Conservation (phyloP, 1,140 invertebrate genomes). For the Drosophila tropicalis region DNA sequence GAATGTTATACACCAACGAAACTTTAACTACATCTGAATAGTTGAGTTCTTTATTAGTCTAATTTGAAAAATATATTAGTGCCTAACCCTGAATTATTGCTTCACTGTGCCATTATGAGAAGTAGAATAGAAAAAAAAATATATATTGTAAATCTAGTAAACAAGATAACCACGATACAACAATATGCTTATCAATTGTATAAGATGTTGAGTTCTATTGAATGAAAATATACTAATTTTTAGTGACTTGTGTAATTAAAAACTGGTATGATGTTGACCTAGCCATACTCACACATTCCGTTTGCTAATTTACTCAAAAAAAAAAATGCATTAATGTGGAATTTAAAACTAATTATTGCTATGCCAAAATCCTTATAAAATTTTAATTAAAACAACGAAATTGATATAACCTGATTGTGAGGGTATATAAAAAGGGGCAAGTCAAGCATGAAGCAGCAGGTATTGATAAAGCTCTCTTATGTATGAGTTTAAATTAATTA, state of each 20-base stretch:
- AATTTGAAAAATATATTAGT: background rate
- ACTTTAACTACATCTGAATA: background rate
- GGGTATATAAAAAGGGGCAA: background rate
- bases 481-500: slow-evolving; percentile 2
- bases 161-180: background rate
- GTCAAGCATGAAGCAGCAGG: background rate
- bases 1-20: background rate
- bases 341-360: background rate
- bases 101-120: background rate
- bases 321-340: background rate
- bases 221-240: background rate
- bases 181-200: background rate
- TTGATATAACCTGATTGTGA: background rate
- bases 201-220: background rate
- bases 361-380: no score
- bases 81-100: background rate
- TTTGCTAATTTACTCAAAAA: background rate
- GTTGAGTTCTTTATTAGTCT: no score
- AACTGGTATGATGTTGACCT: no score
- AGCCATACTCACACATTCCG: background rate
- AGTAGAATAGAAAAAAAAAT: background rate
- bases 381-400: no score
- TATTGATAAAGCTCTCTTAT: background rate
- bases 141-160: background rate
- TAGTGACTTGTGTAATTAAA: background rate